phyloP scores from a whole-genome alignment of 2,888 invertebrate species.

The Tipula lateralis region DNA sequence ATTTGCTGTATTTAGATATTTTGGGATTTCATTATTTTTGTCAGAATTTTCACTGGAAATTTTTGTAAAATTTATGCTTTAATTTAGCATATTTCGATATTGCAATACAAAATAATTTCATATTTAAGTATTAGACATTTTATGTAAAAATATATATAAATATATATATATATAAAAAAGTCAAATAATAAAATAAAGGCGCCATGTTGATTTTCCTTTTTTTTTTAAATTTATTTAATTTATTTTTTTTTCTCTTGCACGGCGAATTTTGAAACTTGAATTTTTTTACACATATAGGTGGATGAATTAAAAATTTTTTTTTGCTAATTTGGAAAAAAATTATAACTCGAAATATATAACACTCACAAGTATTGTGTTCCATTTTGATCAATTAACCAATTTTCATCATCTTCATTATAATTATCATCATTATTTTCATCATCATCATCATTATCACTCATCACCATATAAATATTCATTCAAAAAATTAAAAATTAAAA shows the following conservation, averaged over 20 bases:
- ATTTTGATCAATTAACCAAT: conserved; percentile 29
- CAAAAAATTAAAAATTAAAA: neutral
- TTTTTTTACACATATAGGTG: neutral
- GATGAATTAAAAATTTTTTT: no score
- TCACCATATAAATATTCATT: conserved; percentile 29
- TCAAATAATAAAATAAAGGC: neutral
- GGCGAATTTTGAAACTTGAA: neutral
- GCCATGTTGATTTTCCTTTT: conserved; percentile 28
- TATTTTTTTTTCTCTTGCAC: neutral
- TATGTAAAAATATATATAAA: neutral
- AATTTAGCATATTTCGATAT: neutral
- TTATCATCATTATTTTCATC: conserved; percentile 26
- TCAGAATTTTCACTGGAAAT: neutral
- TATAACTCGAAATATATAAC: neutral
- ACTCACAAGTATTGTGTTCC: conserved; percentile 29
- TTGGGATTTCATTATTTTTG: neutral
- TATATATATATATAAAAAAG: neutral
- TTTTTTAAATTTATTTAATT: neutral
- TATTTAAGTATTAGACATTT: neutral
- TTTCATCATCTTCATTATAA: conserved; percentile 28
- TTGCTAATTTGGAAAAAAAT: no score
- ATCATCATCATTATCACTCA: conserved; percentile 27
- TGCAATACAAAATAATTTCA: neutral
- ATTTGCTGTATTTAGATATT: neutral
- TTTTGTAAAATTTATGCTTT: neutral